Percentiles rank a stretch among this genome's conserved stretches.
These are phyloP conservation scores for Morone chrysops DNA, from an alignment of 2,113 vertebrate genomes.

Conservation along the genomic window DNA sequence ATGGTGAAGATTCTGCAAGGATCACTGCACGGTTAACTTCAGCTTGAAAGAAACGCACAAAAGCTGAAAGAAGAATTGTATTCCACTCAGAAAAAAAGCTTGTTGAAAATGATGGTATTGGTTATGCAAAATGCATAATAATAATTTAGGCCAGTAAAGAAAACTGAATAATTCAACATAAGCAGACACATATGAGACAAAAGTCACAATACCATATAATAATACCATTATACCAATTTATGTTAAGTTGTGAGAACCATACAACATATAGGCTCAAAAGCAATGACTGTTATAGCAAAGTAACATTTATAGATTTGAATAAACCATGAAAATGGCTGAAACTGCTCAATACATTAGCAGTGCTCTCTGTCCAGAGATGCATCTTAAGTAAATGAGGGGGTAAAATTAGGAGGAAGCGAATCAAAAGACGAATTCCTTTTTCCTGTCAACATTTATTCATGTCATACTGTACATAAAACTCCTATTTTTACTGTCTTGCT, in stretches of 20 bases:
- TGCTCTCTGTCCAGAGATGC: not conserved
- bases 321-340: constrained; percentile 8
- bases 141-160: not conserved
- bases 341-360: constrained; percentile 6
- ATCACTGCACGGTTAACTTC: not conserved
- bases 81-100: not conserved
- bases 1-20: constrained; percentile 1
- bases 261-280: too few relatives aligned
- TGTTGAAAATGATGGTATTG: not conserved
- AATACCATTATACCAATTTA: too few relatives aligned
- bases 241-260: too few relatives aligned
- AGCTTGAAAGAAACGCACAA: constrained; percentile 10
- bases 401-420: not conserved
- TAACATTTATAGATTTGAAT: not conserved
- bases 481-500: constrained; percentile 10
- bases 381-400: not conserved
- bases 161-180: not conserved
- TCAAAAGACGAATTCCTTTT: not conserved
- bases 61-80: not conserved
- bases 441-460: not conserved
- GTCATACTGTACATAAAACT: not conserved
- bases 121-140: not conserved
- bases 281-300: not conserved
- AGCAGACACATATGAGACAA: not conserved
- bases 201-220: not conserved